Evolutionary conservation across 2,113 vertebrate genomes (phyloP).

Genomic region (Actinemys pallida): DNA sequence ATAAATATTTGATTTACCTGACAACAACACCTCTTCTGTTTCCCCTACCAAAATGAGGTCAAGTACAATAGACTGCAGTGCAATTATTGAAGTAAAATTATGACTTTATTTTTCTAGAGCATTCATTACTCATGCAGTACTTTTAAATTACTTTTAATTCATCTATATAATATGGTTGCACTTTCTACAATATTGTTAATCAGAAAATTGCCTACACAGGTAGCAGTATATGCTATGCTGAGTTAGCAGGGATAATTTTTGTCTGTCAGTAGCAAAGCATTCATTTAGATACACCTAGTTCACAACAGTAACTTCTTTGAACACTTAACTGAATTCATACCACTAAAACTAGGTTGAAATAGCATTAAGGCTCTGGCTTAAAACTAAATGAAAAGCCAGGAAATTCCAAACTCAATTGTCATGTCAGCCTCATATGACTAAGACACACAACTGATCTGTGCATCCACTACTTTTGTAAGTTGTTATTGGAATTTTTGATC

Average conservation of each 20-base stretch:
- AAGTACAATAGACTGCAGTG: neutral
- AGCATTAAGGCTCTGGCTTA: neutral
- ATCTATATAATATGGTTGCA: neutral
- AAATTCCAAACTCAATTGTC: neutral
- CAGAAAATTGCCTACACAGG: neutral
- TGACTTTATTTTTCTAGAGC: neutral
- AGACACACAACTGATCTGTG: neutral
- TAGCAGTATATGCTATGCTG: neutral
- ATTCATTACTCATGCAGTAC: neutral
- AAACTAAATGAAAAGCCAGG: neutral
- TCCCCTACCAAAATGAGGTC: neutral
- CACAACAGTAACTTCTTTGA: neutral
- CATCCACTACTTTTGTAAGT: neutral
- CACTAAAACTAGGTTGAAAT: neutral
- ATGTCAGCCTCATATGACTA: neutral
- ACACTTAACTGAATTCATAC: neutral
- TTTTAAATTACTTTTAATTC: neutral
- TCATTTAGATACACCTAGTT: neutral
- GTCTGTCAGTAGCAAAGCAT: neutral
- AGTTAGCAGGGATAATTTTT: neutral
- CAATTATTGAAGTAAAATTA: neutral
- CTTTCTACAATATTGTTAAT: neutral
- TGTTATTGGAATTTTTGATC: neutral
- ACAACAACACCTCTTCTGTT: conserved; percentile 15
- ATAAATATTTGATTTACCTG: conserved; percentile 46